A percentile compares a stretch with the other conserved stretches of the same genome.
Conservation (phyloP, 2,113 vertebrate genomes). For the Eptatretus burgeri region DNA sequence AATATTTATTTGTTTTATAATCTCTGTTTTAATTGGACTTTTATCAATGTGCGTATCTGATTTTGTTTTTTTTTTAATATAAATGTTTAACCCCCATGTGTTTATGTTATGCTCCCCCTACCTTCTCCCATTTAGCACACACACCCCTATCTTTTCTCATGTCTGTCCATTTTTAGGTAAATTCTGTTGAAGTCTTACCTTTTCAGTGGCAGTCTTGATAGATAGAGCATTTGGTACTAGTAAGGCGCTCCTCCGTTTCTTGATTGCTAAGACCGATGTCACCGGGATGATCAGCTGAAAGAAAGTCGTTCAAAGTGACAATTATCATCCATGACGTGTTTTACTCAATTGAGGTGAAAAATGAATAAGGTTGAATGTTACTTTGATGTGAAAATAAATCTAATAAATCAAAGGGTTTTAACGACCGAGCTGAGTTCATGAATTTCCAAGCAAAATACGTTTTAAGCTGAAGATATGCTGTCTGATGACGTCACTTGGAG, state of each 20-base stretch:
- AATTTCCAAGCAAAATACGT: background rate
- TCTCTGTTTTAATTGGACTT: too few relatives aligned
- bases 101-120: too few relatives aligned
- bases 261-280: background rate
- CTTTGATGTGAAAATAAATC: background rate
- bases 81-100: too few relatives aligned
- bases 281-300: slow-evolving; percentile 2
- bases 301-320: background rate
- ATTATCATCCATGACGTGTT: background rate
- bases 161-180: background rate
- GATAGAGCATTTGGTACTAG: slow-evolving; percentile 2
- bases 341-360: background rate
- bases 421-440: background rate
- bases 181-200: background rate
- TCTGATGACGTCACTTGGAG: background rate
- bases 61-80: too few relatives aligned
- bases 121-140: too few relatives aligned
- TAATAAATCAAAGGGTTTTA: background rate
- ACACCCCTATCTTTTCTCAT: background rate
- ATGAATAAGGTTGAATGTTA: background rate
- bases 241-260: slow-evolving; percentile 1
- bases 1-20: too few relatives aligned
- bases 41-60: too few relatives aligned
- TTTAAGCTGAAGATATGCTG: background rate
- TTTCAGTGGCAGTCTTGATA: slow-evolving; percentile 1